Evolutionary conservation across 2,113 vertebrate species (phyloP), one percentile per base, ranked within the genome.

Genomic region (Nyctereutes procyonoides): DNA sequence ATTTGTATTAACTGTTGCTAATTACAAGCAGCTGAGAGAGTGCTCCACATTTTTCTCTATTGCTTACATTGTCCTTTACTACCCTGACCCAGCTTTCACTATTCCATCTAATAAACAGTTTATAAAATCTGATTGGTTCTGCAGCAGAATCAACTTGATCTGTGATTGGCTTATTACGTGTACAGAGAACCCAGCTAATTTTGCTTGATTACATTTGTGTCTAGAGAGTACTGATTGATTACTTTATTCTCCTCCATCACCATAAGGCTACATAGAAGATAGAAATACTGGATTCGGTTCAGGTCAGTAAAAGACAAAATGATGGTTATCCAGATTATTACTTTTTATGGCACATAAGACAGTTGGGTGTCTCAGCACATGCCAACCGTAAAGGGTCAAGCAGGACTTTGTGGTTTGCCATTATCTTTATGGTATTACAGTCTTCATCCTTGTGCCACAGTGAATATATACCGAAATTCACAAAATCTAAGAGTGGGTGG

Each of bases 261-360:
- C 63, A 10, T 94, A 95, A 89, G 96, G 79, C 89, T 86, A 53
- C 63, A 63, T 14, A 53, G 81, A 93, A 93, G 69, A 71, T 48
- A 73, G 60, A 90, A 92, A 81, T 19, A 60, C 60, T 96, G 48
- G 82, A 80, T 93, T 92, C 96, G 74, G 79, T 96, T 96, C 87
- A 80, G 80, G 79, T 95, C 94, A 87, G 62, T 97, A 92, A 73
- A 97, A 96, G 35, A 93, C 79, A 96, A 96, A 96, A 93, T 95
- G 56, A 80, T 13, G 38, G 62, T 92, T 96, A 83, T 43, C 55
- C 55, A 84, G 38, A 63, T 80, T 90, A 65, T 96, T 92, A 76
- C 80, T 94, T 92, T 97, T 90, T 97, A 96, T 94, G 84, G 48
- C 51, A 55, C n/a, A 2, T 56, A 63, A 67, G 65, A 82, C 43